A percentile compares a stretch with the other conserved stretches of the same genome.
Conservation (phyloP, 2,797 vertebrate genomes). For the Neoniphon sammara region DNA sequence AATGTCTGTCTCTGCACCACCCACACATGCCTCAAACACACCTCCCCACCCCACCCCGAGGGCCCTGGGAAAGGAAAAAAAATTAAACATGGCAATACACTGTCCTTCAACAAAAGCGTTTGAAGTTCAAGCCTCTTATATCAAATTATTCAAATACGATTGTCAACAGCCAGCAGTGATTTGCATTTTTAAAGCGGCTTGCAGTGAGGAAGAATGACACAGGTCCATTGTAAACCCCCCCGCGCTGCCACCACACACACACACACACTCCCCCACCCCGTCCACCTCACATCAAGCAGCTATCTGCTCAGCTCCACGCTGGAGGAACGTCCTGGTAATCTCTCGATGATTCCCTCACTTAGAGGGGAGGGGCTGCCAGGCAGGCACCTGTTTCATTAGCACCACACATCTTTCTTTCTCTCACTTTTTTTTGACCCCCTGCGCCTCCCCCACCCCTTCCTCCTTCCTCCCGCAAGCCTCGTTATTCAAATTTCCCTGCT, state of each 20-base stretch:
- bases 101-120: conserved; percentile 35
- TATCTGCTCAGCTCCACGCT: conserved; percentile 45
- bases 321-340: conserved; percentile 75
- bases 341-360: conserved; percentile 75
- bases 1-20: conserved; percentile 32
- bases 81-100: conserved; percentile 32
- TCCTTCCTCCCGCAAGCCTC: conserved; percentile 77
- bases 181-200: conserved; percentile 67
- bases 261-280: background rate
- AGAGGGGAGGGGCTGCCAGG: conserved; percentile 71
- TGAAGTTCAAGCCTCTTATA: conserved; percentile 62
- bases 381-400: conserved; percentile 87
- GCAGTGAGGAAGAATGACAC: conserved; percentile 51
- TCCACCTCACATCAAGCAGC: conserved; percentile 50
- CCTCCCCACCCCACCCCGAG: background rate
- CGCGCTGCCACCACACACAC: background rate
- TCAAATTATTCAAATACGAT: conserved; percentile 54
- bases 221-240: background rate
- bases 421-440: conserved; percentile 13
- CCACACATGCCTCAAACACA: conserved; percentile 13
- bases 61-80: conserved; percentile 37
- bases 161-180: conserved; percentile 59
- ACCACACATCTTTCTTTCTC: conserved; percentile 76
- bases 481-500: conserved; percentile 87
- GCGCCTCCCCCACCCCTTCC: conserved; percentile 46